Base-by-base conservation (phyloP, 2,888 invertebrate genomes). In the Formica aserva region DNA sequence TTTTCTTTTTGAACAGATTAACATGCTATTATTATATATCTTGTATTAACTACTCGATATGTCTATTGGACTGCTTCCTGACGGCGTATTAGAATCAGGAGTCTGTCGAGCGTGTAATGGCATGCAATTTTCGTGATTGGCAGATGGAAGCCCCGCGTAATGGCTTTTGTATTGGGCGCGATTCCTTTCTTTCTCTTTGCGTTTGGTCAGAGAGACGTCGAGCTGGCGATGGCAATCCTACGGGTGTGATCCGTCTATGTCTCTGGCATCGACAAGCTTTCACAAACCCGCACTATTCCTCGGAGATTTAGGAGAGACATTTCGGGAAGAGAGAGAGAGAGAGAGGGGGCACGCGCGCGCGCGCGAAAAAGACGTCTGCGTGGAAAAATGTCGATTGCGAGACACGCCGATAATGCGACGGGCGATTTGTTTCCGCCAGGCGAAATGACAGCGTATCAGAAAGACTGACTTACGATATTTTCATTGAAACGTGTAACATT, bases 181-280 rank as follows among this genome's bases (percentile, higher is more conserved):
- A 74, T 81, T 86, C 72, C 80, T 82, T 87, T 84, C 57, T 71
- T 71, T 82, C 82, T 83, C 74, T 66, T 84, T 74, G 71, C 82
- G 67, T 74, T 84, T 87, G 82, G 82, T 85, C 77, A 84, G 84
- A 84, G 84, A 66, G 80, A 75, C 80, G 72, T 82, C 69, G 82
- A 86, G 72, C 80, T 38, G 83, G 60, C 72, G 67, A 72, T 82
- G 76, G 65, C 83, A 74, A 84, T 89, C 82, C 71, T 83, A 71
- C 62, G 65, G 83, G 81, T 86, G 87, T 84, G 86, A 88, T 88
- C 84, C 84, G 86, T 88, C 89, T 86, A 76, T 71, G 88, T 88
- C 87, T 35, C 66, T 82, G 38, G 67, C 84, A 84, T 87, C 84
- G 87, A 88, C 85, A 89, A 71, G 86, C 87, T 86, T 83, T 86